Evolutionary conservation across 2,888 invertebrate genomes (phyloP).

Genomic region (Tyria jacobaeae): DNA sequence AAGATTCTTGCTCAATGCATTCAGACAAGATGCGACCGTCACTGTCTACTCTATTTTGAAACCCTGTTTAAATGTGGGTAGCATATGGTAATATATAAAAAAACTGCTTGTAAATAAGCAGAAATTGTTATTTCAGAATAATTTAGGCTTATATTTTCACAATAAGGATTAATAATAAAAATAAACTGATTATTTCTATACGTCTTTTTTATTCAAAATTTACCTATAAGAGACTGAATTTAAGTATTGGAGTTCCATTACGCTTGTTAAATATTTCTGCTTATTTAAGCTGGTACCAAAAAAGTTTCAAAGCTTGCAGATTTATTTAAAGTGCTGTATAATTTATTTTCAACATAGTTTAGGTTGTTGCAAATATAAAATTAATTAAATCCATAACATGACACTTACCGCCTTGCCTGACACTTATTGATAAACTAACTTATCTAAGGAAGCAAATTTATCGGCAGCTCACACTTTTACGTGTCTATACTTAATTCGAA

Average conservation of each 20-base stretch:
- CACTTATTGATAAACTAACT: slow-evolving; percentile 67
- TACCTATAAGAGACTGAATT: too few relatives aligned
- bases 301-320: background rate
- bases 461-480: slow-evolving; percentile 38
- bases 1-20: slow-evolving; percentile 9
- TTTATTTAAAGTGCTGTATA: background rate
- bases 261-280: background rate
- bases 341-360: background rate
- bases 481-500: slow-evolving; percentile 49
- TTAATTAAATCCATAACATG: slow-evolving; percentile 25
- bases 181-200: too few relatives aligned
- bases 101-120: too few relatives aligned
- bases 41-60: slow-evolving; percentile 4
- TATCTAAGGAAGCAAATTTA: slow-evolving; percentile 51
- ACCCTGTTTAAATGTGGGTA: background rate
- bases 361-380: slow-evolving; percentile 9
- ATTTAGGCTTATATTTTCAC: too few relatives aligned
- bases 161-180: too few relatives aligned
- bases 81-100: background rate
- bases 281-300: background rate
- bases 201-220: too few relatives aligned
- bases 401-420: slow-evolving; percentile 60
- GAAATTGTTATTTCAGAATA: too few relatives aligned
- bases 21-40: slow-evolving; percentile 5
- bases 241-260: background rate